Evolutionary conservation across 2,113 vertebrate species (phyloP).

Genomic region (Centropus bengalensis): DNA sequence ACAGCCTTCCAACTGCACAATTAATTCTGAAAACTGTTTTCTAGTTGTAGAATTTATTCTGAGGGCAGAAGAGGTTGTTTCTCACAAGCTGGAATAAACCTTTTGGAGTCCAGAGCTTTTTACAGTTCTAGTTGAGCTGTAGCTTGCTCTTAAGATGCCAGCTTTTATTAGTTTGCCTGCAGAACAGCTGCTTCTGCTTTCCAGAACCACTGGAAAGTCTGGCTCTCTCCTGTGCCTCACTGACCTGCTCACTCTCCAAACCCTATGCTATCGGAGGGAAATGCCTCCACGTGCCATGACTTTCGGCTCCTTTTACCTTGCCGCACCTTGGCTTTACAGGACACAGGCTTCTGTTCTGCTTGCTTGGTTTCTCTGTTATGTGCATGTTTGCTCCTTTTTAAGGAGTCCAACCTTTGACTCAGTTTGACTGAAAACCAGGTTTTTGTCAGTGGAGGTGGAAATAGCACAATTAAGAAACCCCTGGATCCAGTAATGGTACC

Average conservation of each 20-base stretch:
- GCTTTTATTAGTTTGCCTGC: neutral
- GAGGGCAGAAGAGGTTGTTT: neutral
- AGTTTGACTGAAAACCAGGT: neutral
- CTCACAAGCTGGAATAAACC: neutral
- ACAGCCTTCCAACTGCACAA: neutral
- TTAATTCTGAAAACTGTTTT: neutral
- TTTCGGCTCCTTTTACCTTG: neutral
- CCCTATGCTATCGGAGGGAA: rapidly evolving
- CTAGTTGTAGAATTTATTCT: neutral
- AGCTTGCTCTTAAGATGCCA: neutral
- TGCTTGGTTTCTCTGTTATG: neutral
- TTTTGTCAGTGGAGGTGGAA: neutral
- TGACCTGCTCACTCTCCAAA: neutral
- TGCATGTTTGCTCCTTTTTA: neutral
- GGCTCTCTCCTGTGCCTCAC: neutral
- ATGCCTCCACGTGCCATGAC: rapidly evolving
- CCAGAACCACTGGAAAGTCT: neutral
- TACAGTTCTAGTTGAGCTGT: neutral
- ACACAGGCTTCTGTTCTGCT: neutral
- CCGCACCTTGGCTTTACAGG: neutral
- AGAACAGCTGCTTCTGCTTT: constrained; percentile 4
- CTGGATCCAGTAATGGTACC: neutral
- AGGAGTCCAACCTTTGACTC: neutral
- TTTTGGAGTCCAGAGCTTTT: neutral
- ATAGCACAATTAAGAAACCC: neutral